Base-by-base conservation (phyloP, 53 echinoderm and acorn worm genomes). In the Hippasteria phrygiana region DNA sequence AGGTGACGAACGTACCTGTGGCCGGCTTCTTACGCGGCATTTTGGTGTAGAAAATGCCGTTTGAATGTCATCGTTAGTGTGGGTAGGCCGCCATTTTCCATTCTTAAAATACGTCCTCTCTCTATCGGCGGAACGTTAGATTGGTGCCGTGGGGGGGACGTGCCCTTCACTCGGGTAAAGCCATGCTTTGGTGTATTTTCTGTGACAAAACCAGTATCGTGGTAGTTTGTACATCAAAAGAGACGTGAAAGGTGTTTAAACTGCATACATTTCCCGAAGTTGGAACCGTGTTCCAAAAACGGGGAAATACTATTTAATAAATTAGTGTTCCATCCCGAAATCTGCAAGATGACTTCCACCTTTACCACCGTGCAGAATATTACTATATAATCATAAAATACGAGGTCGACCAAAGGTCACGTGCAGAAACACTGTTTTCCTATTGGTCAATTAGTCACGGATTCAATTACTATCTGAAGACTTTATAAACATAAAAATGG, bases 11-110 rank as follows among this genome's bases (percentile, higher is more conserved):
- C 82, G 32, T 91, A 91, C 91, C 91, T 87, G 91, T 77, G 87
- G 69, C 43, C 77, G 87, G 91, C 87, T 91, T 91, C 91, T 91
- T 91, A 77, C 91, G 91, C 77, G 91, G 91, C 91, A 91, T 91
- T 87, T 91, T 91, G 91, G 87, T 70, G 87, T 51, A 54, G 79
- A 87, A 87, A 77, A 70, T 87, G 86, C 87, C 69, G 91, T 86
- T 91, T 87, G 71, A 71, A 87, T 91, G 69, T 91, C 91, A 91
- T 87, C 77, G 43, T 91, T 78, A 42, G 87, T 77, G 70, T 77
- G 33, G 71, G 65, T 53, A 50, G 77, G 91, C 87, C 78, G 91
- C 91, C 91, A 91, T 91, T 82, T 87, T 85, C 85, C 85, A 85
- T 85, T 85, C 85, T 85, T 85, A 71, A n/a, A 65, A 83, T 75